phyloP scores from a whole-genome alignment of 2,888 invertebrate genomes.

The Neoscelio sp. region DNA sequence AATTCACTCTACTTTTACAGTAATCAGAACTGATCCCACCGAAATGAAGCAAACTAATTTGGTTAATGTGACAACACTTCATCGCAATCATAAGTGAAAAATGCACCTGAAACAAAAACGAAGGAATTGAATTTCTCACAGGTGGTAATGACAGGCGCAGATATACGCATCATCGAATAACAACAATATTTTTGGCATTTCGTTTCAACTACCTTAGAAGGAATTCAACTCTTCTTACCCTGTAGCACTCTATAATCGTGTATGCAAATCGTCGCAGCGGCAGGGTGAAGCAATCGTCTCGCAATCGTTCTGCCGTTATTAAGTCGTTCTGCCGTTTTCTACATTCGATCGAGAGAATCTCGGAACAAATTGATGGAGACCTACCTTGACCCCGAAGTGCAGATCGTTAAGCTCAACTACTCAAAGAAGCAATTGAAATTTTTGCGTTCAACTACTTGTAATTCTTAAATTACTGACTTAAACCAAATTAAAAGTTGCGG shows the following conservation, averaged over 20 bases:
- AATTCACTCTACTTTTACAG: too few relatives aligned
- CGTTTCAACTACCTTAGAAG: constrained; percentile 74
- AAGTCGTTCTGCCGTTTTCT: constrained; percentile 82
- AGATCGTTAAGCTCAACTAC: constrained; percentile 56
- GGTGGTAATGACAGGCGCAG: constrained; percentile 62
- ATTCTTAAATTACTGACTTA: constrained; percentile 61
- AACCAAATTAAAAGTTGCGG: constrained; percentile 22
- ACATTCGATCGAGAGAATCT: constrained; percentile 77
- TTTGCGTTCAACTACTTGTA: constrained; percentile 59
- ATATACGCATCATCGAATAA: constrained; percentile 59
- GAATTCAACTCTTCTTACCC: constrained; percentile 73
- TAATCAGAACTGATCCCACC: too few relatives aligned
- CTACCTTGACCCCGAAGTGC: constrained; percentile 79
- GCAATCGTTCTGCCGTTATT: constrained; percentile 78
- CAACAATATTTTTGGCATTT: constrained; percentile 76
- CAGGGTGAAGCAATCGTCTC: constrained; percentile 80
- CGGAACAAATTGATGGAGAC: constrained; percentile 67
- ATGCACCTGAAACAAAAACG: constrained; percentile 3
- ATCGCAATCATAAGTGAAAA: constrained; percentile 31
- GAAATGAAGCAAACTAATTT: too few relatives aligned
- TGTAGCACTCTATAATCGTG: constrained; percentile 81
- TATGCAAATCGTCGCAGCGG: constrained; percentile 82
- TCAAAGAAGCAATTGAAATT: constrained; percentile 57
- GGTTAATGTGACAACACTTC: constrained; percentile 39
- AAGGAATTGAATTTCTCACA: constrained; percentile 45